Evolutionary conservation across 2,797 vertebrate genomes (phyloP).

Genomic region (Neopelma chrysocephalum): DNA sequence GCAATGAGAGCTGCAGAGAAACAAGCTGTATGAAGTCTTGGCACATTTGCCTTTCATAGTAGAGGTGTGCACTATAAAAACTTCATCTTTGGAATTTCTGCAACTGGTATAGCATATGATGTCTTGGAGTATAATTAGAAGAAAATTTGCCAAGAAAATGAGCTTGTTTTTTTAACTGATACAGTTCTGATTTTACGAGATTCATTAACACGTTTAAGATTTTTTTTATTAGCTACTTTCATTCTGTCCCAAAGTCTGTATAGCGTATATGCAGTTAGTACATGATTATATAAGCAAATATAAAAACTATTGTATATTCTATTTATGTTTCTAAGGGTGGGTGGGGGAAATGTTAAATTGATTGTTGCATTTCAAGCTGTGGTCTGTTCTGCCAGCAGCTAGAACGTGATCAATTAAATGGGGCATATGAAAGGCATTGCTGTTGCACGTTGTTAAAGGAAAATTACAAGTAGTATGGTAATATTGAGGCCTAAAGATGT

Average conservation of each 20-base stretch:
- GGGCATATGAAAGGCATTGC: conserved; percentile 19
- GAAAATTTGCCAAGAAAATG: neutral
- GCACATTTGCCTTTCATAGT: neutral
- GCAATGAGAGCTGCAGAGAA: neutral
- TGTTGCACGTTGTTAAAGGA: neutral
- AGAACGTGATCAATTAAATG: conserved; percentile 27
- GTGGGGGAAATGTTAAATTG: conserved; percentile 3
- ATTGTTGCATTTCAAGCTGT: neutral
- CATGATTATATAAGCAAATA: neutral
- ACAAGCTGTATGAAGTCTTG: neutral
- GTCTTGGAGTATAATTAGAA: neutral
- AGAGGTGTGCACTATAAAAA: neutral
- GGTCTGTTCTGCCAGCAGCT: conserved; percentile 36
- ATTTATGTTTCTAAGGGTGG: neutral
- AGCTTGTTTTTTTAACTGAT: neutral
- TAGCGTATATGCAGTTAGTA: neutral
- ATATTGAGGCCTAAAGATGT: neutral
- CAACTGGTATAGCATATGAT: neutral
- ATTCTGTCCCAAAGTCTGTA: neutral
- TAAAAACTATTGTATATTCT: neutral
- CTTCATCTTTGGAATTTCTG: neutral
- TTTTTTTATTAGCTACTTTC: neutral
- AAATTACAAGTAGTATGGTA: neutral
- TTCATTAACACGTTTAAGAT: neutral
- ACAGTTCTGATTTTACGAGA: neutral